Conservation (phyloP, 2,113 vertebrate species). For the Eolophus roseicapilla region DNA sequence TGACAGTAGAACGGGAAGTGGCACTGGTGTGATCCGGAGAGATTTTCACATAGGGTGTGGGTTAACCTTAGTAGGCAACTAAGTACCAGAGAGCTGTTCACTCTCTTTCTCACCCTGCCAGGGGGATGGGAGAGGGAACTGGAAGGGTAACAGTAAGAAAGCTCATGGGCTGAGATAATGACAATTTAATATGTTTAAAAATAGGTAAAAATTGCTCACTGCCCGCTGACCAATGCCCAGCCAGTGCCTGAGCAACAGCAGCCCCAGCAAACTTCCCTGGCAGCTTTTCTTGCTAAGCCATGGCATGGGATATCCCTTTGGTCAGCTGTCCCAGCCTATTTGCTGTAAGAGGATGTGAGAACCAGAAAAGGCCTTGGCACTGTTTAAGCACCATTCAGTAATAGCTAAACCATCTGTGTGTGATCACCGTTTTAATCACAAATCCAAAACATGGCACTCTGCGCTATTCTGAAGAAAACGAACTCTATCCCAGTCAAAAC, state of each 20-base stretch:
- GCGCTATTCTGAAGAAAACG: not conserved
- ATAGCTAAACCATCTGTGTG: not conserved
- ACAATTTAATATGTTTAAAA: not conserved
- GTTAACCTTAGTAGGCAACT: not conserved
- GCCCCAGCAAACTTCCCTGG: not conserved
- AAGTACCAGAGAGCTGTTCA: not conserved
- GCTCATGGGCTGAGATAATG: not conserved
- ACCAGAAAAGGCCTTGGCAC: not conserved
- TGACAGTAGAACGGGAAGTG: not conserved
- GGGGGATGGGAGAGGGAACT: not conserved
- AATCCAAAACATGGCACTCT: not conserved
- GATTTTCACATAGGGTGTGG: not conserved
- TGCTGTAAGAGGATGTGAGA: not conserved
- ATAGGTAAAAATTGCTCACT: not conserved
- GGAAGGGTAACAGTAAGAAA: not conserved
- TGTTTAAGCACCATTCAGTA: not conserved
- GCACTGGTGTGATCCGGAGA: not conserved
- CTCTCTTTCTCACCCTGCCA: rapidly evolving
- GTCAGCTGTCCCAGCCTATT: not conserved
- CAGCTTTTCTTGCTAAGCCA: not conserved
- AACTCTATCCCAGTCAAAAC: not conserved
- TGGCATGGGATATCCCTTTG: not conserved
- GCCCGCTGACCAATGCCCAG: not conserved
- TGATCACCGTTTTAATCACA: not conserved
- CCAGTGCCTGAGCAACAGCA: not conserved